Evolutionary conservation across 2,888 invertebrate genomes (phyloP), one percentile per base, ranked within the genome.

Genomic region (Torymus aiolomorphi): DNA sequence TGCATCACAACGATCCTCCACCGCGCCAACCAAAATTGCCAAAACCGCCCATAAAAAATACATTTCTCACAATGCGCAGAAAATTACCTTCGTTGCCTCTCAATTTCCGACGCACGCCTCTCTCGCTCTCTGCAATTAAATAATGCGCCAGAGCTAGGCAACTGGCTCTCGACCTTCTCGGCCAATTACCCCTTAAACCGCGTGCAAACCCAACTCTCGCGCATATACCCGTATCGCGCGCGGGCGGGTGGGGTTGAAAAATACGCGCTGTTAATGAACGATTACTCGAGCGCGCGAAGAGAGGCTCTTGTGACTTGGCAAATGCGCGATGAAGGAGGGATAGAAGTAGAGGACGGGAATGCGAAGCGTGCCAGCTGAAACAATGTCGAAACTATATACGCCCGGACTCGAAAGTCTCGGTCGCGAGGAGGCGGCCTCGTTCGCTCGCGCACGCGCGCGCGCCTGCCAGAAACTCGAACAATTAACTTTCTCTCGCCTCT

Each of bases 361-460:
- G 31, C 31, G 31, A 31, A 16, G 57, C 65, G 13, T 59, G 71
- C 76, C 71, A 71, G 65, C 5, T 51, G 73, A 73, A 73, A 78
- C 73, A 78, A 78, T 73, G 67, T 72, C 72, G 61, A 61, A 72
- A 65, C 78, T 52, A 18, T 16, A n/a, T 20, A n/a, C 14, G 16
- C 20, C 67, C 5, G 54, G 51, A 20, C 67, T 61, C 5, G 71
- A 75, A 66, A 59, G 56, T 49, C 31, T 31, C 31, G 31, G 31
- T 31, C 31, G 31, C 31, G 31, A 31, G 31, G 31, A 31, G 8
- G 31, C 31, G 8, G 31, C 31, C 31, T 31, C 31, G 31, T 31
- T 31, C 31, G 31, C 31, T 31, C 8, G 4, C 4, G 0, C 31
- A 20, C 1, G 20, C 20, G 31, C 3, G 8, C 20, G 31, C 3